Evolutionary conservation across 2,797 vertebrate genomes (phyloP).

Genomic region (Artibeus jamaicensis): DNA sequence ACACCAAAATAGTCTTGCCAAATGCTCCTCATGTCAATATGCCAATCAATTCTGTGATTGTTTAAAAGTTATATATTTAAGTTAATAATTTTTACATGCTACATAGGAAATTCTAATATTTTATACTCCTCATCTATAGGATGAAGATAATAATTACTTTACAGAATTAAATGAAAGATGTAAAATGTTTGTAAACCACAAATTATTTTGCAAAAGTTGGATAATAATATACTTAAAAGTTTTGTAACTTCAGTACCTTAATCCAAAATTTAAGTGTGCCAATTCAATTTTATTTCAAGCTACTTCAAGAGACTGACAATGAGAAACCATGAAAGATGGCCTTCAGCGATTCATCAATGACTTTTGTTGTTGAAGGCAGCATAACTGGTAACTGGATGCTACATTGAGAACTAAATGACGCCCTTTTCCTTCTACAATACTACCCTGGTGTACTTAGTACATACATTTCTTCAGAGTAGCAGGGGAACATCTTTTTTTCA

Average conservation of each 20-base stretch:
- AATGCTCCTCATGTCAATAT: not conserved
- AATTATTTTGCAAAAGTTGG: constrained; percentile 16
- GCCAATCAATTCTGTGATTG: not conserved
- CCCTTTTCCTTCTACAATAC: not conserved
- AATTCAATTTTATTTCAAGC: constrained; percentile 3
- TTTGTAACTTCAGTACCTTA: not conserved
- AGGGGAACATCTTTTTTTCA: not conserved
- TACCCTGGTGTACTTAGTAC: not conserved
- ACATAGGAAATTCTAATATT: not conserved
- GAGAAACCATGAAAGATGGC: not conserved
- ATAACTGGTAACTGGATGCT: not conserved
- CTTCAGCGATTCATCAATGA: not conserved
- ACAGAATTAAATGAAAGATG: not conserved
- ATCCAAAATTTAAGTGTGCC: not conserved
- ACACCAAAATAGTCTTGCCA: not conserved
- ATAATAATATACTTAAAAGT: not conserved
- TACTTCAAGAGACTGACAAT: not conserved
- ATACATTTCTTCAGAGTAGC: not conserved
- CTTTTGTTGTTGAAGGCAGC: not conserved
- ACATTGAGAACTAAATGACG: not conserved
- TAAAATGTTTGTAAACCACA: not conserved
- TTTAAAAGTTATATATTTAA: constrained; percentile 21
- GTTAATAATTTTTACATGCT: not conserved
- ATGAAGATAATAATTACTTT: not conserved
- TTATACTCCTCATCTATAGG: not conserved